Evolutionary conservation across 1,140 invertebrate genomes (phyloP), one percentile per base, ranked within the genome.

Genomic region (Eriosoma lanigerum): DNA sequence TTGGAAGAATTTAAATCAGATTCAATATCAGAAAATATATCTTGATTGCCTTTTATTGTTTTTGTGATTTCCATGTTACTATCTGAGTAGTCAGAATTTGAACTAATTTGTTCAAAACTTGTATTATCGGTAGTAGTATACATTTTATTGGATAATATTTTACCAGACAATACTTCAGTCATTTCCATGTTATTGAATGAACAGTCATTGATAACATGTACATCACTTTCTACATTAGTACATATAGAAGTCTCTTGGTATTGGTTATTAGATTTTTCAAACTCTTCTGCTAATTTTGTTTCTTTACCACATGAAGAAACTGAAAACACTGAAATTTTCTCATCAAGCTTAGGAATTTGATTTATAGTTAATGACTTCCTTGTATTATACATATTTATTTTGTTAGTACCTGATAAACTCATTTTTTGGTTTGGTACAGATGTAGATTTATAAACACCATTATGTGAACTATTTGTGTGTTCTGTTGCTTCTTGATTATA

Each of bases 171-270:
- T 48, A 56, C 56, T 60, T 78, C 75, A 17, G 75, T 78, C 6
- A 78, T 62, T 78, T 78, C 75, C 75, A 78, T 78, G 62, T 78
- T 78, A 60, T 78, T 56, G 46, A 26, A 46, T 44, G 73, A 56
- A 60, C 75, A 78, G 5, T 78, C 75, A 60, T 62, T 78, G 19
- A 78, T 62, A 56, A 78, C 58, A 19, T 24, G 56, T 0, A 15
- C 52, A 48, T 78, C 62, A 26, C 48, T 19, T 60, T 78, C 38
- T 12, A 78, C 24, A 48, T 78, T 60, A 9, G 56, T 78, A 78
- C 21, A 62, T 62, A 29, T 62, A 13, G 56, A 46, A 19, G 75
- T 19, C 60, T 76, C 73, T 13, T 26, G 6, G 38, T 76, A 44
- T 58, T 60, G 54, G 19, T 19, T 8, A 76, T 76, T 56, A 60